Percentiles rank a stretch among this genome's conserved stretches.
These are phyloP conservation scores for Drosophila subpulchrella DNA, from an alignment of 1,140 invertebrate species.

Conservation along the genomic window DNA sequence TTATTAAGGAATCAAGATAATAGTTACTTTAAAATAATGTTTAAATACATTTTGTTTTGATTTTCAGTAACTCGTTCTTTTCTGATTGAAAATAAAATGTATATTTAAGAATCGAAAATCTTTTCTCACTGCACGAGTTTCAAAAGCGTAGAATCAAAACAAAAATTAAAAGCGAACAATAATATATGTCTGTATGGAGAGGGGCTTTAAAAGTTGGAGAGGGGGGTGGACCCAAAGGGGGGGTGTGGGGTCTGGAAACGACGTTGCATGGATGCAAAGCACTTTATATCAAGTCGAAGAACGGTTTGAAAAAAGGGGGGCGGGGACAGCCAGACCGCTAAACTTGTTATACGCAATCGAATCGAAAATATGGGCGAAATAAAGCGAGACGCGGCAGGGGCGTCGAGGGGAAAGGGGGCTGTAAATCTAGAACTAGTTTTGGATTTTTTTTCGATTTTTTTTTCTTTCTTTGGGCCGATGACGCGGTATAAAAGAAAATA, in stretches of 20 bases:
- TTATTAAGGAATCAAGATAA: too few relatives aligned
- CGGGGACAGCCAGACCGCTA: conserved; percentile 42
- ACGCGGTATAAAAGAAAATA: conserved; percentile 80
- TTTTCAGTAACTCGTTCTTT: not conserved
- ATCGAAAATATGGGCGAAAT: conserved; percentile 79
- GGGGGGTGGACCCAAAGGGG: not conserved
- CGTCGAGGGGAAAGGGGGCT: conserved; percentile 21
- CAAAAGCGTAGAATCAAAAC: conserved; percentile 60
- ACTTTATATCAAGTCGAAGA: conserved; percentile 67
- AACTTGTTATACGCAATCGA: conserved; percentile 82
- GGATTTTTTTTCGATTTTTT: conserved; percentile 39
- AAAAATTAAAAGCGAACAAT: conserved; percentile 57
- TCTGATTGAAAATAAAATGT: not conserved
- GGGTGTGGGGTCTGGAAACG: not conserved
- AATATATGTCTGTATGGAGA: conserved; percentile 18
- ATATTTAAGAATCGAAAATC: not conserved
- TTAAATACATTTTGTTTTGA: not conserved
- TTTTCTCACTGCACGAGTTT: not conserved
- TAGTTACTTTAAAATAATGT: too few relatives aligned
- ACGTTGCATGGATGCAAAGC: conserved; percentile 76
- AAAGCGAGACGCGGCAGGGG: conserved; percentile 35
- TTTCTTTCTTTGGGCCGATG: conserved; percentile 49
- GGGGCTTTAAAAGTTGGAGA: conserved; percentile 53
- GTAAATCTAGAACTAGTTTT: conserved; percentile 84
- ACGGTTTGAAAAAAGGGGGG: conserved; percentile 29